These are phyloP conservation scores for Machimus atricapillus DNA, from an alignment of 2,888 invertebrate species.

Conservation along the genomic window DNA sequence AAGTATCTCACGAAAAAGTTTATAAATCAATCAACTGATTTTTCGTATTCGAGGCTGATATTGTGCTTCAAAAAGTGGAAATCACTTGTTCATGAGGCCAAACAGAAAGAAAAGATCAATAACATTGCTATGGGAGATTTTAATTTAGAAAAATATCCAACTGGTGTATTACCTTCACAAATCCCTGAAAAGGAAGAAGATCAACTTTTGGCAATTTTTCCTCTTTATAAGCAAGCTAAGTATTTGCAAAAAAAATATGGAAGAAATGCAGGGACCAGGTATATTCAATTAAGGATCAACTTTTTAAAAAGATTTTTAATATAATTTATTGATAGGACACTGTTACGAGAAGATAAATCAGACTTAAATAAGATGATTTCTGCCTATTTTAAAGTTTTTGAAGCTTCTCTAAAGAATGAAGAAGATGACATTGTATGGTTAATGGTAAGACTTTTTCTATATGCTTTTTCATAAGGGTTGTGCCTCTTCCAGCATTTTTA, in stretches of 20 bases:
- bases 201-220: background rate
- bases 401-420: background rate
- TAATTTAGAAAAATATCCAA: background rate
- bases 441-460: background rate
- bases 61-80: constrained; percentile 49
- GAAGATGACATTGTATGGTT: background rate
- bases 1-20: background rate
- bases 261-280: background rate
- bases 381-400: background rate
- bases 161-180: background rate
- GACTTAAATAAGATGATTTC: background rate
- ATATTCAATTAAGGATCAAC: background rate
- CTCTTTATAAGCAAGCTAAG: background rate
- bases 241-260: background rate
- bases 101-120: constrained; percentile 34
- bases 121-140: background rate
- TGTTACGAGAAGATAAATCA: background rate
- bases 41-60: constrained; percentile 25
- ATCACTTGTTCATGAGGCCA: constrained; percentile 41
- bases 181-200: background rate
- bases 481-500: too few species aligned
- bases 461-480: background rate
- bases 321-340: background rate
- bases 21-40: background rate
- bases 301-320: background rate